A percentile compares a stretch with the other conserved stretches of the same genome.
These are phyloP conservation scores for Anastrepha ludens DNA, from an alignment of 1,140 invertebrate species.

Conservation along the genomic window DNA sequence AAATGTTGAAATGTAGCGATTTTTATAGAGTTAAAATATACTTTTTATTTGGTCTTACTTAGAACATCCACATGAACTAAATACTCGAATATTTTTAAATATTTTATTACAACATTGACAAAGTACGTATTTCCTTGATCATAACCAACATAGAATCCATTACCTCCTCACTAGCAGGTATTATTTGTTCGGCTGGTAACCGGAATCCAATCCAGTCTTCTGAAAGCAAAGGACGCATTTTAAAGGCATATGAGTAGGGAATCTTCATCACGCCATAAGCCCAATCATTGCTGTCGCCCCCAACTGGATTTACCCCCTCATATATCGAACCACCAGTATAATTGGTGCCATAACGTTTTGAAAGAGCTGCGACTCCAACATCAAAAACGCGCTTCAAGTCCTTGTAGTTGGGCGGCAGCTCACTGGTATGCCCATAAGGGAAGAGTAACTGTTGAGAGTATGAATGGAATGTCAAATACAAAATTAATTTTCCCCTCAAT, in stretches of 20 bases:
- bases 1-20: no score
- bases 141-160: constrained; percentile 74
- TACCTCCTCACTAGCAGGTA: constrained; percentile 75
- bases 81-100: no score
- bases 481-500: constrained; percentile 65
- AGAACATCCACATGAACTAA: no score
- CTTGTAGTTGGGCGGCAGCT: constrained; percentile 79
- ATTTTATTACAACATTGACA: neutral
- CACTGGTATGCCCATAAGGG: constrained; percentile 81
- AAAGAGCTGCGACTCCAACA: constrained; percentile 77
- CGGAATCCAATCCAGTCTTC: constrained; percentile 80
- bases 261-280: constrained; percentile 78
- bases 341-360: constrained; percentile 79
- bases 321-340: constrained; percentile 76
- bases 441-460: constrained; percentile 84
- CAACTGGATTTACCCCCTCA: constrained; percentile 73
- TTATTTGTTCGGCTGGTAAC: constrained; percentile 81
- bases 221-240: constrained; percentile 78
- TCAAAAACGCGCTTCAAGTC: constrained; percentile 79
- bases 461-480: constrained; percentile 82
- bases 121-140: constrained; percentile 65
- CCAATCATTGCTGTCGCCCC: constrained; percentile 83
- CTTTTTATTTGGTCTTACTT: no score
- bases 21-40: no score
- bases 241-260: constrained; percentile 82